Conservation (phyloP, 2,113 vertebrate genomes). For the Isurus oxyrinchus region DNA sequence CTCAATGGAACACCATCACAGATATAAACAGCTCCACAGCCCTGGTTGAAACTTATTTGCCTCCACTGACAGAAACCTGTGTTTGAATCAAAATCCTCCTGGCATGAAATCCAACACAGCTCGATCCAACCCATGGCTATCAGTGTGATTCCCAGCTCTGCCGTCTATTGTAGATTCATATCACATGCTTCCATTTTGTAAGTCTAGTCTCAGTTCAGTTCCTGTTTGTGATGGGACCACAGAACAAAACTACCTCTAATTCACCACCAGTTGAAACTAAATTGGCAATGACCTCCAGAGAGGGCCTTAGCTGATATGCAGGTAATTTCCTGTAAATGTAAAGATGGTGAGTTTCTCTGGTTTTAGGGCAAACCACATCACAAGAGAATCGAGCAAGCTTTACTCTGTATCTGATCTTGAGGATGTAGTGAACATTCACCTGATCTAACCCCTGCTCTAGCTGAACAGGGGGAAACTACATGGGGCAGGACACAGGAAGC, state of each 20-base stretch:
- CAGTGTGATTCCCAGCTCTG: background rate
- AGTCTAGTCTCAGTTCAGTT: background rate
- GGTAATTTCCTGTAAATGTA: no score
- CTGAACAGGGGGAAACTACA: no score
- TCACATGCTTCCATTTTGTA: background rate
- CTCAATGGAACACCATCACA: background rate
- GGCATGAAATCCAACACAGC: background rate
- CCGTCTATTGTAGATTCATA: background rate
- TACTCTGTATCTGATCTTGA: no score
- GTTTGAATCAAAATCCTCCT: background rate
- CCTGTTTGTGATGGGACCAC: background rate
- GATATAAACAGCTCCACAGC: background rate
- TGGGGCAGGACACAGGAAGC: no score
- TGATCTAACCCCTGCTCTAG: no score
- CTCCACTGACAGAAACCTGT: background rate
- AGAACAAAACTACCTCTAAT: background rate
- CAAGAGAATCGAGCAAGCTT: no score
- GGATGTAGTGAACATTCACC: no score
- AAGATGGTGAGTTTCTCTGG: no score
- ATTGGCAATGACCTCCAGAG: no score
- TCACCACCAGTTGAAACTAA: background rate
- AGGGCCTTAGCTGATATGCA: no score
- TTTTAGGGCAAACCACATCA: no score
- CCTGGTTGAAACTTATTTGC: background rate
- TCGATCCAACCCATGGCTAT: background rate